Evolutionary conservation across 1,140 invertebrate genomes (phyloP).

Genomic region (Eurosta solidaginis): DNA sequence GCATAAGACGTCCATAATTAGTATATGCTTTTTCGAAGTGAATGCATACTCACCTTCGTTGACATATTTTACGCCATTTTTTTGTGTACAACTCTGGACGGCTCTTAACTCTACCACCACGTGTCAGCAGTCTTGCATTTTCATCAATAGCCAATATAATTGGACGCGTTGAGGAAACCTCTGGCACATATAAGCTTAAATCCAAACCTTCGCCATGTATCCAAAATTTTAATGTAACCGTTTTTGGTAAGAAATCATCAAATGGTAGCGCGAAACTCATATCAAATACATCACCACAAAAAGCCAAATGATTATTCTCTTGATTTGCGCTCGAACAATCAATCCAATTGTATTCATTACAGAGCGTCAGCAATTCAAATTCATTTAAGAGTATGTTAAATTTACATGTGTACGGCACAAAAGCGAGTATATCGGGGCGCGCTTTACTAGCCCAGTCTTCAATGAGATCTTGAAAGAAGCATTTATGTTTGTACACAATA

Average conservation of each 20-base stretch:
- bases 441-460: constrained; percentile 95
- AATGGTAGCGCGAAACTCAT: constrained; percentile 92
- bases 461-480: constrained; percentile 92
- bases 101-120: constrained; percentile 70
- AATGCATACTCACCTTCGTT: constrained; percentile 63
- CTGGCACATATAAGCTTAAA: constrained; percentile 85
- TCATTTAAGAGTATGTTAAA: constrained; percentile 90
- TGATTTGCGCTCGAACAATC: constrained; percentile 94
- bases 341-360: constrained; percentile 99
- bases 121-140: constrained; percentile 82
- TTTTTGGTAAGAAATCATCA: constrained; percentile 86
- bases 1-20: background rate
- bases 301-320: constrained; percentile 91
- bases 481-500: constrained; percentile 92
- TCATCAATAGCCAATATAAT: constrained; percentile 84
- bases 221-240: constrained; percentile 86
- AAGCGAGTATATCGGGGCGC: constrained; percentile 88
- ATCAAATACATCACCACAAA: constrained; percentile 91
- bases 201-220: constrained; percentile 94
- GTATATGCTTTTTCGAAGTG: background rate
- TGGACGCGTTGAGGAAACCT: constrained; percentile 85
- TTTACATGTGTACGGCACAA: constrained; percentile 97
- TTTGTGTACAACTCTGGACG: constrained; percentile 66
- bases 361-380: constrained; percentile 92
- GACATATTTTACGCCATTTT: constrained; percentile 88